Evolutionary conservation across 1,140 invertebrate species (phyloP).

Genomic region (Ephestia elutella): DNA sequence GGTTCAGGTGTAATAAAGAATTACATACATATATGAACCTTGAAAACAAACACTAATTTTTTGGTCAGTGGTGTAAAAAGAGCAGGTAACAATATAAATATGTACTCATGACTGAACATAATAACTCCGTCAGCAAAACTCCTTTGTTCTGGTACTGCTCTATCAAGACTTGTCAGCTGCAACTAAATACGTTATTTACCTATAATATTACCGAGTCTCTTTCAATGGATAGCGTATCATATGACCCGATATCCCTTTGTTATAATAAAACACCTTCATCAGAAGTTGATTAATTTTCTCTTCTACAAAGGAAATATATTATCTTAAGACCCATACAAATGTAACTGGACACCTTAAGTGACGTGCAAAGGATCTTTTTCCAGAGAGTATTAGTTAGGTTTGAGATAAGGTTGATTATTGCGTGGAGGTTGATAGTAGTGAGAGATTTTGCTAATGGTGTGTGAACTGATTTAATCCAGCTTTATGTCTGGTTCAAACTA

Average conservation of each 20-base stretch:
- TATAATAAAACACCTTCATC: conserved; percentile 16
- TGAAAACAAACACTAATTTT: too few relatives aligned
- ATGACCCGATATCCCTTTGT: conserved; percentile 8
- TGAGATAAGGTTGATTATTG: conserved; percentile 1
- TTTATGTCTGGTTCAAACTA: conserved; percentile 18
- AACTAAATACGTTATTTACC: not conserved
- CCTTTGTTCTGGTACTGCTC: not conserved
- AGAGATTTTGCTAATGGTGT: conserved; percentile 18
- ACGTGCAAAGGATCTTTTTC: not conserved
- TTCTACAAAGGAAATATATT: conserved; percentile 16
- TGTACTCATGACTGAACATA: too few relatives aligned
- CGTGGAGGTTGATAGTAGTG: not conserved
- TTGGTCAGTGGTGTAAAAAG: too few relatives aligned
- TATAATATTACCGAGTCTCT: not conserved
- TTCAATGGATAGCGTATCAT: not conserved
- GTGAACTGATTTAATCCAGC: conserved; percentile 21
- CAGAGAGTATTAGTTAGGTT: not conserved
- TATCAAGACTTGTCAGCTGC: not conserved
- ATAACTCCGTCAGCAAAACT: not conserved
- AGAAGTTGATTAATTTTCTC: conserved; percentile 19
- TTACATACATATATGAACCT: too few relatives aligned
- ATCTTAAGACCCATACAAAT: conserved; percentile 8
- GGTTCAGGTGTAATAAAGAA: too few relatives aligned
- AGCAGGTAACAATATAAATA: too few relatives aligned
- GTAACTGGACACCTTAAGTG: conserved; percentile 6